Conservation (phyloP, 2,797 vertebrate species). For the Tragelaphus oryx region DNA sequence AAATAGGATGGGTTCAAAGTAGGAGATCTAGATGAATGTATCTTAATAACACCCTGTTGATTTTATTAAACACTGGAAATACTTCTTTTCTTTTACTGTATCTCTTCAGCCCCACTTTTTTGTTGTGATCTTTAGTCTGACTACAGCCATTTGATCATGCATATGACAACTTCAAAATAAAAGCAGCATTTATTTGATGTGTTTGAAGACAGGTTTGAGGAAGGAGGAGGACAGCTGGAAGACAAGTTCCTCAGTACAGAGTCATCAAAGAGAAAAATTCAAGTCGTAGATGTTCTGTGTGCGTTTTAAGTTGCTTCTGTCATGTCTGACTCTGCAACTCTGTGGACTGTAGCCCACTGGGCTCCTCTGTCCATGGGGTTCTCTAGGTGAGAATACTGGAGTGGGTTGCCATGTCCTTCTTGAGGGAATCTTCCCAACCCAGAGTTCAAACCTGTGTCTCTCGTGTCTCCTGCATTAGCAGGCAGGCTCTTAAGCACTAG, state of each 20-base stretch:
- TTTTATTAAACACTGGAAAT: neutral
- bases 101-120: neutral
- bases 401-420: neutral
- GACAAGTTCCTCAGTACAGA: neutral
- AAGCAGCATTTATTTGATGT: neutral
- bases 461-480: neutral
- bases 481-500: neutral
- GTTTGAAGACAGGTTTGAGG: neutral
- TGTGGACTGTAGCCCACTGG: neutral
- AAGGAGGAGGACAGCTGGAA: neutral
- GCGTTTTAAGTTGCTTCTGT: fast-evolving
- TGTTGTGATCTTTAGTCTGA: neutral
- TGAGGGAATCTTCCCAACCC: neutral
- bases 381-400: neutral
- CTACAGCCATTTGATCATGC: neutral
- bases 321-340: neutral
- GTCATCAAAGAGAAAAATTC: neutral
- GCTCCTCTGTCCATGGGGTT: neutral
- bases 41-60: neutral
- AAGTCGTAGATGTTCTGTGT: fast-evolving
- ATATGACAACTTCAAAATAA: neutral
- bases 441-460: neutral
- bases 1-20: neutral
- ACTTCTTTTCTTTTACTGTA: neutral
- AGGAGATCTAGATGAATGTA: neutral